A percentile compares a stretch with the other conserved stretches of the same genome.
These are phyloP conservation scores for Ceratotherium simum DNA, from an alignment of 2,113 vertebrate genomes.

Conservation along the genomic window DNA sequence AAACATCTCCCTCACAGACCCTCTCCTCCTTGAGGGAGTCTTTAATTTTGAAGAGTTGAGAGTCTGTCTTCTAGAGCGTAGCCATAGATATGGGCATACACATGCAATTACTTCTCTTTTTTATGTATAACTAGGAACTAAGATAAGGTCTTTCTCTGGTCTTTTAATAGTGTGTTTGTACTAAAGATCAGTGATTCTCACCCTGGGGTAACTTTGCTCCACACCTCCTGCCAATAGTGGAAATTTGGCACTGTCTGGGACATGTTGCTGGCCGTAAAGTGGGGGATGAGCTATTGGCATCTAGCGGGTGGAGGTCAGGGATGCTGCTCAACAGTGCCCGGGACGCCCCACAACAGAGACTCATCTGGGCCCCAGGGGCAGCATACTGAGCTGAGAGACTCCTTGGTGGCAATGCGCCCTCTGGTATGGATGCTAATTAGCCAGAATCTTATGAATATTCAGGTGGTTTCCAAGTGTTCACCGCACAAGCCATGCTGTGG, in stretches of 20 bases:
- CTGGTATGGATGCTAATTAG: fast-evolving
- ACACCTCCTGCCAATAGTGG: no score
- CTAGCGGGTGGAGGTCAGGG: background rate
- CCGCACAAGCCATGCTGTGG: fast-evolving
- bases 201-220: fast-evolving
- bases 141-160: no score
- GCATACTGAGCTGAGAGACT: no score
- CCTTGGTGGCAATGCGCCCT: fast-evolving
- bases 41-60: background rate
- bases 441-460: fast-evolving
- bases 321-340: background rate
- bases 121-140: fast-evolving
- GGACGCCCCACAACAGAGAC: fast-evolving
- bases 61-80: background rate
- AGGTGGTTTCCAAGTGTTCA: no score
- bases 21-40: fast-evolving
- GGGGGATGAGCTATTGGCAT: background rate
- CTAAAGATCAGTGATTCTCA: background rate
- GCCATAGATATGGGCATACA: no score
- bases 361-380: background rate
- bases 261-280: fast-evolving
- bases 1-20: fast-evolving
- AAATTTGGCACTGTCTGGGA: background rate
- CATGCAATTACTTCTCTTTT: fast-evolving
- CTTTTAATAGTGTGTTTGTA: background rate